Percentiles rank a stretch among this genome's conserved stretches.
Evolutionary conservation across 2,797 vertebrate genomes (phyloP).

Genomic region (Nyctalus aviator): DNA sequence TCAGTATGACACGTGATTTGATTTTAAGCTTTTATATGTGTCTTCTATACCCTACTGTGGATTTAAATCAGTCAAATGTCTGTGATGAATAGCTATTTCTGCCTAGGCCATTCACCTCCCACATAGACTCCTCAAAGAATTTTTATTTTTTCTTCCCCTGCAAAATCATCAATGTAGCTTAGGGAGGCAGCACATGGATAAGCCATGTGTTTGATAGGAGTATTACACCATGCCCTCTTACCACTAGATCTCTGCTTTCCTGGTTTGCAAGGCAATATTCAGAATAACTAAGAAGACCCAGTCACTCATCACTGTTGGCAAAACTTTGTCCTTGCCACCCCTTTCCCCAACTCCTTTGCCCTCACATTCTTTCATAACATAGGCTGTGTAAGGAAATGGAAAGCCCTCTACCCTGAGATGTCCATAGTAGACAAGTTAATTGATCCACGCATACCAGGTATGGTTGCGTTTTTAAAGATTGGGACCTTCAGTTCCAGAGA

Average conservation of each 20-base stretch:
- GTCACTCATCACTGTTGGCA: accelerated
- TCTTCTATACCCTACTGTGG: conserved; percentile 58
- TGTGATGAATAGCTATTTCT: conserved; percentile 44
- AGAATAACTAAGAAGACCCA: background rate
- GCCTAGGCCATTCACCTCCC: background rate
- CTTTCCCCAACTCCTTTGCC: background rate
- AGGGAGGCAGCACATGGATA: background rate
- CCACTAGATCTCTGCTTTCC: background rate
- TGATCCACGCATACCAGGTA: background rate
- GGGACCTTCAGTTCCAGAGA: background rate
- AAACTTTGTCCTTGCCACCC: accelerated
- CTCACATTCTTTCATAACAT: background rate
- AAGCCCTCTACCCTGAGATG: background rate
- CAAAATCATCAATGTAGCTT: background rate
- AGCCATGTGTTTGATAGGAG: background rate
- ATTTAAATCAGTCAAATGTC: conserved; percentile 54
- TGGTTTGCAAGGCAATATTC: background rate
- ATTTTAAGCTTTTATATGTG: conserved; percentile 75
- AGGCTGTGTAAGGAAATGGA: background rate
- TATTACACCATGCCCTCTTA: accelerated
- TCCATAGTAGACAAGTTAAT: background rate
- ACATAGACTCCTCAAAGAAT: background rate
- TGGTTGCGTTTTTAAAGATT: background rate
- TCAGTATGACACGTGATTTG: conserved; percentile 75
- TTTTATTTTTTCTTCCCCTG: background rate